phyloP scores from a whole-genome alignment of 2,888 invertebrate genomes.

The Xylota segnis region DNA sequence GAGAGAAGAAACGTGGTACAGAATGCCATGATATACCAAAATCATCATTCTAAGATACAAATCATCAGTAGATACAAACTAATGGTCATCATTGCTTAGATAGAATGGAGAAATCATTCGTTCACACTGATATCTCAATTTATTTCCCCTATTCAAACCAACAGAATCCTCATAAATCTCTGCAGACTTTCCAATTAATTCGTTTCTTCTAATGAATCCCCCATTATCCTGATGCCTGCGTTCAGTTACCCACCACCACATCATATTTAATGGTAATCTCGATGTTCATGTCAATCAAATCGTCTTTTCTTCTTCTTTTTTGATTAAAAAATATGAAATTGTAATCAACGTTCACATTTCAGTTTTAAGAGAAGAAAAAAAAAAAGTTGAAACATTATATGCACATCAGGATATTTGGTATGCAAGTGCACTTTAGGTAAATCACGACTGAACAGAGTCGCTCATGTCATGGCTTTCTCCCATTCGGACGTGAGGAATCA shows the following conservation, averaged over 20 bases:
- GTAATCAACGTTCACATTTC: slow-evolving; percentile 52
- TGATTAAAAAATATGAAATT: slow-evolving; percentile 58
- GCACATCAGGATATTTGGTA: slow-evolving; percentile 68
- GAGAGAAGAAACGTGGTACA: too few species aligned
- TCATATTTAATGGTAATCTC: slow-evolving; percentile 39
- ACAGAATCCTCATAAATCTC: background rate
- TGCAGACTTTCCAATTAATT: slow-evolving; percentile 27
- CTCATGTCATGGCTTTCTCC: slow-evolving; percentile 69
- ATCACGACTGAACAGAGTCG: slow-evolving; percentile 60
- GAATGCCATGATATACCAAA: too few species aligned
- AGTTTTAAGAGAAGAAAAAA: background rate
- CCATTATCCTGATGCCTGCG: slow-evolving; percentile 14
- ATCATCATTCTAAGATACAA: too few species aligned
- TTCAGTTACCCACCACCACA: background rate
- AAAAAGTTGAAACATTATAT: slow-evolving; percentile 57
- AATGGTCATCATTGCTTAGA: too few species aligned
- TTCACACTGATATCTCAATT: too few species aligned
- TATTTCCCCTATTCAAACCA: too few species aligned
- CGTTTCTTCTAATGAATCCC: slow-evolving; percentile 32
- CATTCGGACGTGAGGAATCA: slow-evolving; percentile 60
- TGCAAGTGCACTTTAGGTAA: slow-evolving; percentile 59
- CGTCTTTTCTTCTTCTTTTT: slow-evolving; percentile 39
- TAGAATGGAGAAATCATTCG: too few species aligned
- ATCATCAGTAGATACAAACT: too few species aligned
- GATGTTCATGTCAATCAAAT: slow-evolving; percentile 45